Evolutionary conservation across 1,140 invertebrate species (phyloP).

Genomic region (Aphaenogaster ashmeadi): DNA sequence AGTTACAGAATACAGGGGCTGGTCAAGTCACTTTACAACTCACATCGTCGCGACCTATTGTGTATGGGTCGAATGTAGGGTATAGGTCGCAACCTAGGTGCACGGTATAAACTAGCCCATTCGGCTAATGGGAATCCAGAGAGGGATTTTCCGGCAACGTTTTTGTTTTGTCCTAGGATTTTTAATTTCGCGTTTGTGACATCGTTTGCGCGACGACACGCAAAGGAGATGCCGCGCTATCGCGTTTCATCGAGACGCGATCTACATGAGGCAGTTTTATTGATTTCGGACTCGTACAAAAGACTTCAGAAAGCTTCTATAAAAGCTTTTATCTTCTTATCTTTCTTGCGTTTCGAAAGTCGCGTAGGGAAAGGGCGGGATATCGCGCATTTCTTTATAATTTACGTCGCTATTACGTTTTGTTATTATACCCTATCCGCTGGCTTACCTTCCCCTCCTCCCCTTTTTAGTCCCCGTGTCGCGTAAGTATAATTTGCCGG

Average conservation of each 20-base stretch:
- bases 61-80: too few relatives aligned
- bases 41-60: too few relatives aligned
- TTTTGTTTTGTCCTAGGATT: background rate
- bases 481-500: conserved; percentile 1
- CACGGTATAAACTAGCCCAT: too few relatives aligned
- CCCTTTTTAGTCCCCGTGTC: background rate
- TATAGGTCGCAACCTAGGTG: too few relatives aligned
- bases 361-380: too few relatives aligned
- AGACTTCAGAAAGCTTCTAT: background rate
- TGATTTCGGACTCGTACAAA: conserved; percentile 20
- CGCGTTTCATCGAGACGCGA: background rate
- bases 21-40: too few relatives aligned
- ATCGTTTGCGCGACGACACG: background rate
- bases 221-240: background rate
- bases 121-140: background rate
- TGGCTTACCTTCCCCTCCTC: background rate
- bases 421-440: background rate
- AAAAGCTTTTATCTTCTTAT: background rate
- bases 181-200: too few relatives aligned
- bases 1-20: too few relatives aligned
- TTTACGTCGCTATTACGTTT: background rate
- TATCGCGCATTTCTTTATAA: background rate
- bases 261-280: background rate
- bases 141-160: background rate
- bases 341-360: background rate